Percentiles rank a stretch among this genome's conserved stretches.
phyloP scores from a whole-genome alignment of 2,113 vertebrate species.

The Bambusicola thoracicus region DNA sequence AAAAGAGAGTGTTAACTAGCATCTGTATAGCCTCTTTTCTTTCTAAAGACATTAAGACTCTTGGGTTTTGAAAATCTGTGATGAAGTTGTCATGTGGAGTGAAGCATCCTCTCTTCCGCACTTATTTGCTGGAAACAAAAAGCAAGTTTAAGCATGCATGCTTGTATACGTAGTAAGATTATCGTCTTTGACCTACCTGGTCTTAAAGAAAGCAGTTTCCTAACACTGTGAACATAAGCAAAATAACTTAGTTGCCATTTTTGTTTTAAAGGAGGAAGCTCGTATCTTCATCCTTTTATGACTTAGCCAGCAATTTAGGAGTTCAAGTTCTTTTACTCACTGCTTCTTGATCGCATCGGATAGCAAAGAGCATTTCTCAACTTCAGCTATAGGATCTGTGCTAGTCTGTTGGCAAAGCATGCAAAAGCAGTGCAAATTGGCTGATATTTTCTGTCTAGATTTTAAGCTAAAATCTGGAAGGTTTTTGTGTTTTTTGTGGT shows the following conservation, averaged over 20 bases:
- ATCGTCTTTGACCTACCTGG: no score
- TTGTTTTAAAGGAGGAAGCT: background rate
- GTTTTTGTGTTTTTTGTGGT: background rate
- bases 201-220: no score
- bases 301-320: background rate
- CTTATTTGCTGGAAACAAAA: background rate
- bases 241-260: background rate
- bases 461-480: background rate
- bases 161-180: background rate
- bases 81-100: background rate
- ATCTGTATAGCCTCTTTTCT: background rate
- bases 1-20: background rate
- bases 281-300: background rate
- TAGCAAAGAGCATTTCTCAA: background rate
- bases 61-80: background rate
- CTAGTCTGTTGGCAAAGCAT: background rate
- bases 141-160: no score
- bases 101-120: background rate
- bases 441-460: background rate
- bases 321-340: background rate
- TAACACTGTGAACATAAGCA: background rate
- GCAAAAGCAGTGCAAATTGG: background rate
- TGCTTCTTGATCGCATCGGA: background rate
- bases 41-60: background rate
- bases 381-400: background rate